These are phyloP conservation scores for Eueremaeus valkanovi DNA, from an alignment of 2,888 invertebrate species.

Conservation along the genomic window DNA sequence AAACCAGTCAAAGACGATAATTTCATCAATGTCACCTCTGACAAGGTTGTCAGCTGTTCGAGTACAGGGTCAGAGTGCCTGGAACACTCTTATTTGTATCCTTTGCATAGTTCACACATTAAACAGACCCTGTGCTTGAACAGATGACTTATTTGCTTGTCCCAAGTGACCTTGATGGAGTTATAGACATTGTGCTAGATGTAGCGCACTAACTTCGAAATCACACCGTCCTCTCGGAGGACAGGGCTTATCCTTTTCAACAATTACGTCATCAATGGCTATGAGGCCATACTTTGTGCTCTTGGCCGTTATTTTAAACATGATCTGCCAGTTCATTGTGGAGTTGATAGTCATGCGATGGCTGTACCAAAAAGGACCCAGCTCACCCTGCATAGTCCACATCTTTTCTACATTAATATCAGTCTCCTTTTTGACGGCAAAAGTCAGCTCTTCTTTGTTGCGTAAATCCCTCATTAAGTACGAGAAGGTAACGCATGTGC, in stretches of 20 bases:
- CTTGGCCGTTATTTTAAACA: not conserved
- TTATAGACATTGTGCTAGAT: no score
- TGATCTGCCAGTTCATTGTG: slow-evolving; percentile 41
- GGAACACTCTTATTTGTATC: no score
- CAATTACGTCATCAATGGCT: slow-evolving; percentile 16
- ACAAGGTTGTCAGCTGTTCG: no score
- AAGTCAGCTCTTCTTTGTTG: not conserved
- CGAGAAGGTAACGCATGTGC: slow-evolving; percentile 43
- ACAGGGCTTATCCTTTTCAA: not conserved
- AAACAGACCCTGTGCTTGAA: no score
- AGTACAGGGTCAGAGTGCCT: no score
- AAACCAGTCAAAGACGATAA: no score
- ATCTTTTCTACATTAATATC: not conserved
- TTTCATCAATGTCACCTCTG: no score
- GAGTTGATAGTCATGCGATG: slow-evolving; percentile 40
- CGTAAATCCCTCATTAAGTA: slow-evolving; percentile 40
- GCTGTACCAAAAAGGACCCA: slow-evolving; percentile 43
- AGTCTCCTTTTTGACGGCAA: slow-evolving; percentile 39
- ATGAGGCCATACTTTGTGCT: not conserved
- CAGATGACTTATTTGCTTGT: no score
- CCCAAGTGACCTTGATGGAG: no score
- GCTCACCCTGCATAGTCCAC: slow-evolving; percentile 40
- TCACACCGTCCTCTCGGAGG: slow-evolving; percentile 2
- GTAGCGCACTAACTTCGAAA: not conserved
- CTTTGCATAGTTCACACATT: no score